Conservation (phyloP, 2,888 invertebrate genomes). For the Reticulitermes lucifugus region DNA sequence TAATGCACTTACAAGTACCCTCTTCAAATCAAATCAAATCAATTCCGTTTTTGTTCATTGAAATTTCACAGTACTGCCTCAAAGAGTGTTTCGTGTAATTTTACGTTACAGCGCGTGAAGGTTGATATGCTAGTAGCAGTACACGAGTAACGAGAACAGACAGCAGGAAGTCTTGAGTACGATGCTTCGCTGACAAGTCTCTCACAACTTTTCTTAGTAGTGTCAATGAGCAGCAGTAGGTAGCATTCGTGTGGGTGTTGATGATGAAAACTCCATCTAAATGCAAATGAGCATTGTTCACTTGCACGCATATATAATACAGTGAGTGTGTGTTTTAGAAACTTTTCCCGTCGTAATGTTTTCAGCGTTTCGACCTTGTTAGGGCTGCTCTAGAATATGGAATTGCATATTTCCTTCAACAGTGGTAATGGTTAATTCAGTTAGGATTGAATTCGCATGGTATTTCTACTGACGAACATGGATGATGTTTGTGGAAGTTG, state of each 20-base stretch:
- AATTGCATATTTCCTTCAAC: neutral
- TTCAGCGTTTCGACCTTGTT: neutral
- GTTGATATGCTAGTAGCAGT: too few relatives aligned
- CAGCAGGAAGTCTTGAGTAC: neutral
- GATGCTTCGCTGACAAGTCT: neutral
- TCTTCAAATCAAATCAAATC: too few relatives aligned
- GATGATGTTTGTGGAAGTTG: neutral
- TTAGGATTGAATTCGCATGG: conserved; percentile 15
- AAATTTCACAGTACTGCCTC: too few relatives aligned
- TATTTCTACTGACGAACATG: neutral
- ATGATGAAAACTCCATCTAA: conserved; percentile 38
- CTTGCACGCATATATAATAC: conserved; percentile 11
- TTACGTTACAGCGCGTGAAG: neutral
- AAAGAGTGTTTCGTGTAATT: neutral
- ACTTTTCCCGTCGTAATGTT: neutral
- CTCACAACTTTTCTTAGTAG: neutral
- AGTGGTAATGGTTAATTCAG: conserved; percentile 15
- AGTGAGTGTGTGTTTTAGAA: neutral
- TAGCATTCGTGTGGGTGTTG: neutral
- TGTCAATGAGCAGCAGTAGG: neutral
- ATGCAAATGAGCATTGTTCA: conserved; percentile 24
- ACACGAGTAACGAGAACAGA: neutral
- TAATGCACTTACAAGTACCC: too few relatives aligned
- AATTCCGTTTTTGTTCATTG: too few relatives aligned
- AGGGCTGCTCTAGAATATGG: neutral